These are phyloP conservation scores for Anguilla marmorata DNA, from an alignment of 2,797 vertebrate genomes.

Conservation along the genomic window DNA sequence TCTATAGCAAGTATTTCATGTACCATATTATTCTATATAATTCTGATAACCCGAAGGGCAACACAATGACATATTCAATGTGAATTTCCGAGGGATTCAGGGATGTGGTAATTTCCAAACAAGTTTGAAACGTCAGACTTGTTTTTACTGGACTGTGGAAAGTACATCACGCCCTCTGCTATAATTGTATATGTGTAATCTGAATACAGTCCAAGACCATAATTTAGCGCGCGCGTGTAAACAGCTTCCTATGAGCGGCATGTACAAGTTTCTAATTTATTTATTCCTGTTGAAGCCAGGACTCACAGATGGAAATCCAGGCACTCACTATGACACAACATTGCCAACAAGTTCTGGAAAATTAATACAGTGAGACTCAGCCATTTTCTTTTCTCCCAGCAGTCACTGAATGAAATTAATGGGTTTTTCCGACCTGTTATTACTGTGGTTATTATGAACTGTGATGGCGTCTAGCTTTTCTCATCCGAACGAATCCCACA, in stretches of 20 bases:
- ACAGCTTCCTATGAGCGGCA: background rate
- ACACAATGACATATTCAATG: background rate
- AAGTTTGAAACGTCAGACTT: background rate
- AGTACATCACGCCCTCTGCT: background rate
- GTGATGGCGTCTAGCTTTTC: background rate
- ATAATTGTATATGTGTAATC: background rate
- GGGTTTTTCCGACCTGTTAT: background rate
- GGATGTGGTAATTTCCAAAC: background rate
- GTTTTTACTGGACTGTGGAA: background rate
- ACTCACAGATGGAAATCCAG: background rate
- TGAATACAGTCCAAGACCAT: background rate
- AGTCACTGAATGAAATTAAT: background rate
- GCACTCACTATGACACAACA: background rate
- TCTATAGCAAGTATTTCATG: background rate
- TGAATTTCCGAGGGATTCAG: background rate
- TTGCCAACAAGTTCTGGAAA: constrained; percentile 1
- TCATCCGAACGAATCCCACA: background rate
- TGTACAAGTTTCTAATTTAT: background rate
- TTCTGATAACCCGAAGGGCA: background rate
- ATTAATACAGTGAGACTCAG: background rate
- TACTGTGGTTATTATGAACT: background rate
- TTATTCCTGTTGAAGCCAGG: constrained; percentile 1
- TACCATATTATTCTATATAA: background rate
- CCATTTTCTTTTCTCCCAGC: background rate
- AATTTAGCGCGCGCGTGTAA: background rate